Evolutionary conservation across 2,797 vertebrate genomes (phyloP), one percentile per base, ranked within the genome.

Genomic region (Pseudopleuronectes americanus): DNA sequence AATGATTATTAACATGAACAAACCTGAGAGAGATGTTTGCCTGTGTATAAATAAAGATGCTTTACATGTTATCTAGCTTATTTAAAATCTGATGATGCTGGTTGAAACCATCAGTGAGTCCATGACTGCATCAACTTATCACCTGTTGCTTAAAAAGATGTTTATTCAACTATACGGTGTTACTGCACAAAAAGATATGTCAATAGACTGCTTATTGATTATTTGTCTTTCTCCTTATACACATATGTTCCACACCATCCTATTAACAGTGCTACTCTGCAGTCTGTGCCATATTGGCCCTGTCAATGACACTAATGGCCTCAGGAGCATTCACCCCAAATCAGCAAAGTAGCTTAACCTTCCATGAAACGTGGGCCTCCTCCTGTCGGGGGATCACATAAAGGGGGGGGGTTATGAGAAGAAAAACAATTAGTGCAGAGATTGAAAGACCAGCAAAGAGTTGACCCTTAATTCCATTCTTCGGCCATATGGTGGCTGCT

Each of bases 401-500:
- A 56, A 53, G 14, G 73, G 78, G 73, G 78, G 85, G 75, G 71
- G 51, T 60, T 71, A 85, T 79, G 81, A 79, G 82, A 80, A 91
- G 80, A 85, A 90, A 93, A 91, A 89, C 90, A 91, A 93, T 93
- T 93, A 93, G 90, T 63, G 38, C 28, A 77, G 36, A 91, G 91
- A 87, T 83, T 92, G 80, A 90, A 90, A 91, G 78, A 92, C 85
- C 85, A 83, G 80, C 67, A 76, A 75, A 72, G 75, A 75, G 77
- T 77, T 88, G 71, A 74, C 68, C 84, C 85, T 77, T 84, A 74
- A 71, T 72, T 81, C 78, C 70, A 88, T 76, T 81, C 79, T 79
- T 72, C 60, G 84, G 85, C 93, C 94, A 95, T 93, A 94, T 95
- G 94, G 91, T 89, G 84, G 68, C 78, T 84, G 83, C 83, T 87